phyloP scores from a whole-genome alignment of 2,888 invertebrate species.

The Volucella bombylans region DNA sequence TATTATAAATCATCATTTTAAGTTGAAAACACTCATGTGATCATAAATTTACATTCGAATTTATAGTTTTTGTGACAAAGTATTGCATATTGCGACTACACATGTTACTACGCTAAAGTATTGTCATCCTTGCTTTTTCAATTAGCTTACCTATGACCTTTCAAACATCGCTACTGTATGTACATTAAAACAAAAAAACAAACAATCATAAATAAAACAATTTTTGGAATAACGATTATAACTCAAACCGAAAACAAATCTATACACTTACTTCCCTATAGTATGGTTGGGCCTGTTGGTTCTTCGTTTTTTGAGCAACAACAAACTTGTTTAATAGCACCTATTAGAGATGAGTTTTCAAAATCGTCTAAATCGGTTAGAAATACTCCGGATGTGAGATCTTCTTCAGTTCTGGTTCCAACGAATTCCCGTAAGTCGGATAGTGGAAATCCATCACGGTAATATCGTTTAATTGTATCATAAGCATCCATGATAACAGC shows the following conservation, averaged over 20 bases:
- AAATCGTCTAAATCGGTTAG: conserved; percentile 83
- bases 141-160: no score
- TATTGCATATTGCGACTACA: no score
- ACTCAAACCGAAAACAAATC: conserved; percentile 4
- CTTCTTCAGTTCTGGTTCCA: conserved; percentile 85
- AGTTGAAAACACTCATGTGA: no score
- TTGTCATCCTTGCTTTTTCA: no score
- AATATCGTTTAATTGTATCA: conserved; percentile 97
- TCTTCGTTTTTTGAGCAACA: conserved; percentile 83
- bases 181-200: no score
- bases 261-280: conserved; percentile 78
- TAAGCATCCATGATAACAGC: conserved; percentile 99
- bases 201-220: no score
- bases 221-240: no score
- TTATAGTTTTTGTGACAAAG: no score
- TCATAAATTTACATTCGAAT: no score
- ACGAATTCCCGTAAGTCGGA: conserved; percentile 92
- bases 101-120: no score
- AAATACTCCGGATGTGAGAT: conserved; percentile 87
- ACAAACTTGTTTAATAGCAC: conserved; percentile 85
- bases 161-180: no score
- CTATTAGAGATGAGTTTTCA: conserved; percentile 83
- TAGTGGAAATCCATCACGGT: conserved; percentile 93
- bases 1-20: no score
- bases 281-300: conserved; percentile 78